These are phyloP conservation scores for Malacosoma neustria DNA, from an alignment of 2,888 invertebrate genomes.

Conservation along the genomic window DNA sequence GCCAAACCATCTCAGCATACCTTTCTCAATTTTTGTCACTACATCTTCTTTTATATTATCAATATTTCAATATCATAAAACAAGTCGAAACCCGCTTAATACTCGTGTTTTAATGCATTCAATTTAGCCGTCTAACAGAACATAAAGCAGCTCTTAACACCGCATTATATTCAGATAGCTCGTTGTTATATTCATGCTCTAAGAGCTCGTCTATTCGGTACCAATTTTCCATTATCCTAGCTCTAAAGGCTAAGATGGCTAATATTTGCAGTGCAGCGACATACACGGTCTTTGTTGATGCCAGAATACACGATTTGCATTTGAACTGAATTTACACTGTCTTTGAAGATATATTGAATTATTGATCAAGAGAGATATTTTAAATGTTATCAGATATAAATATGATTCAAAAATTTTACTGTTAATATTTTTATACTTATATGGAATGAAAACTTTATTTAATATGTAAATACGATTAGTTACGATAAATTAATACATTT, in stretches of 20 bases:
- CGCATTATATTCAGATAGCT: slow-evolving; percentile 22
- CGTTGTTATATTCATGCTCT: slow-evolving; percentile 30
- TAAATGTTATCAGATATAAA: too few species aligned
- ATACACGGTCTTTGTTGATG: slow-evolving; percentile 15
- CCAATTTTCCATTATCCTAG: slow-evolving; percentile 10
- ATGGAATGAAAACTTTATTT: too few species aligned
- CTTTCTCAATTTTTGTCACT: too few species aligned
- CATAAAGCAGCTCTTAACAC: slow-evolving; percentile 14
- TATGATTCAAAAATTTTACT: too few species aligned
- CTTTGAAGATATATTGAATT: too few species aligned
- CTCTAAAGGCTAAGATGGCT: slow-evolving; percentile 3
- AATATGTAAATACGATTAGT: too few species aligned
- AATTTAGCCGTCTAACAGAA: slow-evolving; percentile 1
- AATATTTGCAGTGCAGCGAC: slow-evolving; percentile 16
- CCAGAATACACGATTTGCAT: slow-evolving; percentile 27
- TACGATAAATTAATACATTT: too few species aligned
- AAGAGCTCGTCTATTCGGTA: slow-evolving; percentile 21
- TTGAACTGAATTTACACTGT: neutral
- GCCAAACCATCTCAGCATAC: too few species aligned
- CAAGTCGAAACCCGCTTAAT: neutral
- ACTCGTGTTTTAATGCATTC: neutral
- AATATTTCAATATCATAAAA: neutral
- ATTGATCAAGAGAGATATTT: too few species aligned
- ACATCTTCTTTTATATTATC: neutral
- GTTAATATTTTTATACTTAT: too few species aligned